phyloP scores from a whole-genome alignment of 2,113 vertebrate species.

The Sceloporus undulatus region DNA sequence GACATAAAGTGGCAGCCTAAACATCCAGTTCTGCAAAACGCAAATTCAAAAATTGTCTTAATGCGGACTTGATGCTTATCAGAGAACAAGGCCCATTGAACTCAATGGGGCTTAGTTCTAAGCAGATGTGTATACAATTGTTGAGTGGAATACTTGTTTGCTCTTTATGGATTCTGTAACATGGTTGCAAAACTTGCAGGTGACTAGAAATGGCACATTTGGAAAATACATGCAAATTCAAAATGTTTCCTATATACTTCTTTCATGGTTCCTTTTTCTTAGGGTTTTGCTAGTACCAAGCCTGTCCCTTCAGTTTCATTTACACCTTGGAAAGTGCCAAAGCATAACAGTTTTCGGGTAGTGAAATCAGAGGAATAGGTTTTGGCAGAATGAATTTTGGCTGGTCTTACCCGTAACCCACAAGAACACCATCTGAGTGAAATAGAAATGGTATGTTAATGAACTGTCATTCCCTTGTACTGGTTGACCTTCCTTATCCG shows the following conservation, averaged over 20 bases:
- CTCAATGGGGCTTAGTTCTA: no score
- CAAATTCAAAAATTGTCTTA: neutral
- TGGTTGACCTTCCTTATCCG: neutral
- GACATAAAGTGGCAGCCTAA: neutral
- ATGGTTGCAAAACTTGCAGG: neutral
- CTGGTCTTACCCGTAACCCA: neutral
- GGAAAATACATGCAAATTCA: neutral
- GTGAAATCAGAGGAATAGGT: neutral
- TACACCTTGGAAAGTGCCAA: neutral
- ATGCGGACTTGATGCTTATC: neutral
- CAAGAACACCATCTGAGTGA: no score
- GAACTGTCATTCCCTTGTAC: neutral
- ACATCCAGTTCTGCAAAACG: neutral
- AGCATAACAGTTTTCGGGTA: neutral
- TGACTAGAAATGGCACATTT: neutral
- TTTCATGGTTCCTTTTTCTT: neutral
- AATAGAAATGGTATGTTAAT: neutral
- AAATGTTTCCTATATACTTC: neutral
- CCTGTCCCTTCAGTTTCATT: neutral
- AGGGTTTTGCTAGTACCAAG: no score
- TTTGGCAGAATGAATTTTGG: neutral
- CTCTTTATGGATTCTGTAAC: neutral
- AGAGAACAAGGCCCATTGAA: no score
- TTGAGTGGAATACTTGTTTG: no score
- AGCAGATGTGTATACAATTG: no score